Base-by-base conservation (phyloP, 1,140 invertebrate species). In the Drosophila bocki region DNA sequence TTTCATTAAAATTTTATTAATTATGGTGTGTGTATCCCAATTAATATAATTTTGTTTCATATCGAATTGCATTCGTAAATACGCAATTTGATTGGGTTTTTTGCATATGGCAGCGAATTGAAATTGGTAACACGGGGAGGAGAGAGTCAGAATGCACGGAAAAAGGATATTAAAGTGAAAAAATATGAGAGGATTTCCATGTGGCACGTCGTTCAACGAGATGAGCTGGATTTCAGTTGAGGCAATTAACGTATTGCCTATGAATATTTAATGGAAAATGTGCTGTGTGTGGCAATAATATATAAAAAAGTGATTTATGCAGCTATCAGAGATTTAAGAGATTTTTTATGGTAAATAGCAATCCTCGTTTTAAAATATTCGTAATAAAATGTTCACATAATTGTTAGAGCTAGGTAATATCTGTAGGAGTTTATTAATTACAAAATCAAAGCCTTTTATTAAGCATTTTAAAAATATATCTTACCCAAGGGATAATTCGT, bases 1-100 rank as follows among this genome's bases (percentile, higher is more conserved):
- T 77, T 77, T 68, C 63, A 67, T 77, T 77, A 68, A 68, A 67
- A 77, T 45, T 68, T 54, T 76, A 60, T 65, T 75, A 64, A 75
- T 56, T 59, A 67, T 41, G 26, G 42, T 54, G 48, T 53, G 37
- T 59, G 42, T 59, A 42, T 26, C n/a, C 19, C 47, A 70, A n/a
- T 70, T 70, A 69, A n/a, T 70, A 32, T 37, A 51, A 51, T 53
- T 67, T 51, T 53, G 15, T 35, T 26, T 37, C 13, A 17, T 47
- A 63, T 69, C 47, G 29, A 68, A 51, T 69, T 69, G 37, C 65
- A 67, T 37, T 13, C 33, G 33, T 69, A 53, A 47, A 48, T 71
- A 42, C 5, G 35, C 5, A 33, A 41, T 33, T 57, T 47, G 15
- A 39, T 39, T 71, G 63, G 22, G 13, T 39, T 50, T 44, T 68